Evolutionary conservation across 2,113 vertebrate genomes (phyloP), one percentile per base, ranked within the genome.

Genomic region (Leiothrix lutea): DNA sequence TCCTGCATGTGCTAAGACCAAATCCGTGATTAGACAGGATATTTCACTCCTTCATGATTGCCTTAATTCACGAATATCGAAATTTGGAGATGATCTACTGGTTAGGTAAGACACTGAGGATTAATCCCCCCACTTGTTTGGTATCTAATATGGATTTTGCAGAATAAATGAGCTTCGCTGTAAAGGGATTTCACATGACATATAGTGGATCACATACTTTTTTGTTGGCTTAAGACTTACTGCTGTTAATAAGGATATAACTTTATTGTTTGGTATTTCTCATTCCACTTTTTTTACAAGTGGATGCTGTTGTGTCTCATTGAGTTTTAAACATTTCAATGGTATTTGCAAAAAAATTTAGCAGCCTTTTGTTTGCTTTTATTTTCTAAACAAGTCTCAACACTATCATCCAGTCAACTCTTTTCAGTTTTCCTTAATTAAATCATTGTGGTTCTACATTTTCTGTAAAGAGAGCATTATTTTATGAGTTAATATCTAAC

Each of bases 1-100:
- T 97, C 98, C 99, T 97, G 98, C 98, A 98, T 98, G 98, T 97
- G 94, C 98, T 98, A 98, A 99, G 98, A 98, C 94, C 97, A 98
- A 97, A 96, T 88, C 97, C 36, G 87, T 98, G 96, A 96, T 97
- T 97, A 98, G 98, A 97, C 98, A 98, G 96, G 97, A 98, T 91
- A 88, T 97, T 96, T 92, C 98, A 97, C 91, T 97, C 90, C 96
- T 92, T 94, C 97, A 94, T 92, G 98, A 98, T 93, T 98, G 97
- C 97, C 97, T 98, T 95, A 97, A 98, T 77, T 98, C 98, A 91
- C 98, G 97, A 91, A 96, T 98, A 92, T 97, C 97, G 95, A 99
- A 98, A 96, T 98, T 98, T 97, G 98, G 98, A 97, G 98, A 98
- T 96, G 98, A 98, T 92, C 97, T 98, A 61, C 94, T 96, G 48